Percentiles rank a stretch among this genome's conserved stretches.
Evolutionary conservation across 2,888 invertebrate species (phyloP).

Genomic region (Lordiphosa andalusiaca): DNA sequence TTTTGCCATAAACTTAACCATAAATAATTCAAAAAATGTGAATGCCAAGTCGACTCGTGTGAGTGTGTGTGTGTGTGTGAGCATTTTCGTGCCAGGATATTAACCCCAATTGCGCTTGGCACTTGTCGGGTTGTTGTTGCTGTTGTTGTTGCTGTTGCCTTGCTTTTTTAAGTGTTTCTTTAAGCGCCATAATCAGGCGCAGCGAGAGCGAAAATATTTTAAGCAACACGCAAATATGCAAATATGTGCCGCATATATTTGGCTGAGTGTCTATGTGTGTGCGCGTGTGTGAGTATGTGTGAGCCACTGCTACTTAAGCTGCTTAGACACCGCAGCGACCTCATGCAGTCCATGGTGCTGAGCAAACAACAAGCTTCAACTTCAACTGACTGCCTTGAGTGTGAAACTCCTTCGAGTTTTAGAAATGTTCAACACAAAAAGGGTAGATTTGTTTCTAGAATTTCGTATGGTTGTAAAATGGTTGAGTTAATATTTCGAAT

Average conservation of each 20-base stretch:
- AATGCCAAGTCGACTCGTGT: conserved; percentile 26
- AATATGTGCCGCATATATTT: conserved; percentile 50
- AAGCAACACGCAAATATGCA: conserved; percentile 74
- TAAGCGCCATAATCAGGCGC: conserved; percentile 75
- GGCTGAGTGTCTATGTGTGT: conserved; percentile 18
- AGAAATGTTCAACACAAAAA: conserved; percentile 1
- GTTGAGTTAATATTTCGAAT: too few relatives aligned
- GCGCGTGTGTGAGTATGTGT: conserved; percentile 11
- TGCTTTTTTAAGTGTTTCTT: conserved; percentile 70
- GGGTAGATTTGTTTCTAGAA: background rate
- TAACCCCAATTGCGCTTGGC: conserved; percentile 72
- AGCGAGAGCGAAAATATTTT: conserved; percentile 59
- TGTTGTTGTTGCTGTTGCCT: conserved; percentile 11
- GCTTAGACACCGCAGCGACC: conserved; percentile 59
- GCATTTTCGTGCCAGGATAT: conserved; percentile 72
- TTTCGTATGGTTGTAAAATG: too few relatives aligned
- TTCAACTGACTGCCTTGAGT: conserved; percentile 16
- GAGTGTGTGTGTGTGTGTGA: conserved; percentile 41
- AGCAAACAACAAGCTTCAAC: conserved; percentile 55
- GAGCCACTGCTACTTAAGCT: conserved; percentile 57
- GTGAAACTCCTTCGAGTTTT: conserved; percentile 7
- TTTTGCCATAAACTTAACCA: conserved; percentile 72
- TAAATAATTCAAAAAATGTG: conserved; percentile 71
- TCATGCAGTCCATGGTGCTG: conserved; percentile 43
- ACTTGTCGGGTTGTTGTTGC: conserved; percentile 44